These are phyloP conservation scores for Drosophila busckii DNA, from an alignment of 1,140 invertebrate genomes.

Conservation along the genomic window DNA sequence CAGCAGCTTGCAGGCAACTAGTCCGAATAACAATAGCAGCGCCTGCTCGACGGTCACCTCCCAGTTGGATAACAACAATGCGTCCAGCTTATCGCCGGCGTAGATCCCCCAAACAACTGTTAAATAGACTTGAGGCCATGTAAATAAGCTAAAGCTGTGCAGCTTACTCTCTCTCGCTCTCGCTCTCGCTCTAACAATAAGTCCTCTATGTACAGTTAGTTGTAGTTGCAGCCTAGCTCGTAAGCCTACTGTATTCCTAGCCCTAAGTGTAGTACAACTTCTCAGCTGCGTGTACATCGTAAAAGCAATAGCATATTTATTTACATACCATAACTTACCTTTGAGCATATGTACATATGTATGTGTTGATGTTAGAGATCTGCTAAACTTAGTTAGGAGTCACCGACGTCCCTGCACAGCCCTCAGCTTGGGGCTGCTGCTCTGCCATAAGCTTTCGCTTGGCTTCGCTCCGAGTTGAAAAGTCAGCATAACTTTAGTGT, in stretches of 20 bases:
- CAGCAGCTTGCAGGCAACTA: slow-evolving; percentile 44
- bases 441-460: slow-evolving; percentile 40
- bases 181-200: background rate
- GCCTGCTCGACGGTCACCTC: slow-evolving; percentile 62
- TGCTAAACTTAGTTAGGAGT: slow-evolving; percentile 1
- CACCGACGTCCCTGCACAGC: too few species aligned
- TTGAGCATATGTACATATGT: slow-evolving; percentile 9
- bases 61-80: slow-evolving; percentile 58
- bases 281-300: slow-evolving; percentile 68
- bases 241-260: slow-evolving; percentile 22
- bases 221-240: slow-evolving; percentile 24
- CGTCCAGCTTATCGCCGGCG: slow-evolving; percentile 45
- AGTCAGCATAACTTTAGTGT: slow-evolving; percentile 28
- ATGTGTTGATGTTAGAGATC: slow-evolving; percentile 13
- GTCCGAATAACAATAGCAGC: slow-evolving; percentile 70
- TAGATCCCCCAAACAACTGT: slow-evolving; percentile 22
- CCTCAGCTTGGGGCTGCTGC: slow-evolving; percentile 12
- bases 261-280: slow-evolving; percentile 26
- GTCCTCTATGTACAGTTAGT: slow-evolving; percentile 60
- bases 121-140: slow-evolving; percentile 9
- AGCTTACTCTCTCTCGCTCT: background rate
- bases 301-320: slow-evolving; percentile 68
- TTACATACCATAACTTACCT: slow-evolving; percentile 13
- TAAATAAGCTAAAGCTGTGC: slow-evolving; percentile 24
- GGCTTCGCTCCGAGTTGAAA: slow-evolving; percentile 17